Evolutionary conservation across 92 coral and sea anemone genomes (phyloP).

Genomic region (Epizoanthus ramosus): DNA sequence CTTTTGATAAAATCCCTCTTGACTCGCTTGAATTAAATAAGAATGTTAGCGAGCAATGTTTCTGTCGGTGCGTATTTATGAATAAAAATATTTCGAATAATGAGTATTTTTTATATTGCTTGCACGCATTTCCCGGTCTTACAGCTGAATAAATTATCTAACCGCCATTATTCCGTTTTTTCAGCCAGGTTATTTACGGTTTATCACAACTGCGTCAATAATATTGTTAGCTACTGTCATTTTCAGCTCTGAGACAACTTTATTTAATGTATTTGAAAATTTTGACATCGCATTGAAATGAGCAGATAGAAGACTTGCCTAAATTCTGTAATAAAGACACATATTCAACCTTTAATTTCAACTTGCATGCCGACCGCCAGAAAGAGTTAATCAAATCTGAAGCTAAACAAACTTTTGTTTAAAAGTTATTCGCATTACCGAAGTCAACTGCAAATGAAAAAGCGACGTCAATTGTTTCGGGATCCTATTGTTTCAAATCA

Average conservation of each 20-base stretch:
- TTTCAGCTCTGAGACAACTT: neutral
- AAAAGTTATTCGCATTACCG: neutral
- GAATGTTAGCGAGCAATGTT: too few relatives aligned
- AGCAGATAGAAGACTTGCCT: neutral
- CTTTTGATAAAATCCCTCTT: too few relatives aligned
- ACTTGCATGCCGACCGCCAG: neutral
- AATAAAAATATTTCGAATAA: too few relatives aligned
- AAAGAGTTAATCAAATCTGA: neutral
- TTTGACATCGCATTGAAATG: neutral
- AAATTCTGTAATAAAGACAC: neutral
- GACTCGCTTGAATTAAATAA: too few relatives aligned
- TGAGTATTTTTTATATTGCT: too few relatives aligned
- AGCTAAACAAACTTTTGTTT: too few relatives aligned
- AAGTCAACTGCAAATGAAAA: neutral
- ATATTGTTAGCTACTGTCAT: neutral
- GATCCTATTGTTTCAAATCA: neutral
- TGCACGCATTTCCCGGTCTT: too few relatives aligned
- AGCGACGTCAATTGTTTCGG: neutral
- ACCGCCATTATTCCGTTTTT: neutral
- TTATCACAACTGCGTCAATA: slow-evolving; percentile 9
- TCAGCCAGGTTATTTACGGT: neutral
- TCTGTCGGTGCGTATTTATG: too few relatives aligned
- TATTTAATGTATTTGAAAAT: neutral
- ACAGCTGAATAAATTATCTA: slow-evolving; percentile 10
- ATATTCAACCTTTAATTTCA: neutral